Percentiles rank a stretch among this genome's conserved stretches.
phyloP scores from a whole-genome alignment of 2,888 invertebrate species.

The Odontomyia ornata region DNA sequence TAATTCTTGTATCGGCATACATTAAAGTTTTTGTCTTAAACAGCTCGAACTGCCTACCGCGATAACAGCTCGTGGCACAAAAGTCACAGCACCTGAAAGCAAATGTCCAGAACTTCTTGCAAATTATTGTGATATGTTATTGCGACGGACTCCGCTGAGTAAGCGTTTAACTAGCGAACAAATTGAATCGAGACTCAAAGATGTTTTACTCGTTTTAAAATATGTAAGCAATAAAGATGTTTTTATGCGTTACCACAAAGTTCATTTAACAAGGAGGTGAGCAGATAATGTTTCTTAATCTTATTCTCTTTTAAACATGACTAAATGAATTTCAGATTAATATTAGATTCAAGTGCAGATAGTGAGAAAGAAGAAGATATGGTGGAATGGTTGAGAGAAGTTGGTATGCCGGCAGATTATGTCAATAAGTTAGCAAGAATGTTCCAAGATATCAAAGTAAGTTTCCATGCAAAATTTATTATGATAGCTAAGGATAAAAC shows the following conservation, averaged over 20 bases:
- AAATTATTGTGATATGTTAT: constrained; percentile 99
- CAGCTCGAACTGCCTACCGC: constrained; percentile 71
- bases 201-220: constrained; percentile 95
- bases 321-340: constrained; percentile 76
- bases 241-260: constrained; percentile 99
- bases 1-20: too few species aligned
- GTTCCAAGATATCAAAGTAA: constrained; percentile 96
- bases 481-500: background rate
- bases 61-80: constrained; percentile 71
- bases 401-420: constrained; percentile 99
- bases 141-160: constrained; percentile 94
- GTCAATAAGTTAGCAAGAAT: constrained; percentile 97
- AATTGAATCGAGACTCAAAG: constrained; percentile 90
- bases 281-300: constrained; percentile 29
- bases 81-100: constrained; percentile 86
- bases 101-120: constrained; percentile 98
- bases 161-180: constrained; percentile 96
- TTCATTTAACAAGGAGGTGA: constrained; percentile 87
- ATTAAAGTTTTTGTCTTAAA: too few species aligned
- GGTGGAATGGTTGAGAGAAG: constrained; percentile 97
- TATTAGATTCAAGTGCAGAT: constrained; percentile 97
- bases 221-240: constrained; percentile 99
- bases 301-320: background rate
- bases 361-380: constrained; percentile 99
- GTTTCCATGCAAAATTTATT: too few species aligned